phyloP scores from a whole-genome alignment of 2,888 invertebrate genomes.

The Hermaeophaga mercurialis region DNA sequence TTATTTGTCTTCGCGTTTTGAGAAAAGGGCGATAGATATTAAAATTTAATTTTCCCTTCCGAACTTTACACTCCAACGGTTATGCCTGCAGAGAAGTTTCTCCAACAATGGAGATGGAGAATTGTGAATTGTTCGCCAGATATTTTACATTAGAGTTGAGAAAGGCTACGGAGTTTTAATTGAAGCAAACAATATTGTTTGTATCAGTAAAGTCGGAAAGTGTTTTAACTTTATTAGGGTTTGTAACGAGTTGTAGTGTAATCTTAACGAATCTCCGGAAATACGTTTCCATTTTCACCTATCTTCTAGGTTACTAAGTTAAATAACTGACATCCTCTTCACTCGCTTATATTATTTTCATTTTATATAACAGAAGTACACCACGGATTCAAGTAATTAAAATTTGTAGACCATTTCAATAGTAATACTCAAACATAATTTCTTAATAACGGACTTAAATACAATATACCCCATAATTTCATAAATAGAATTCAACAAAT shows the following conservation, averaged over 20 bases:
- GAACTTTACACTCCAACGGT: conserved; percentile 40
- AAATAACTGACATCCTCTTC: too few species aligned
- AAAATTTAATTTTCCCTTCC: conserved; percentile 49
- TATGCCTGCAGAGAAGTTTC: conserved; percentile 27
- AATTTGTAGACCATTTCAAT: too few species aligned
- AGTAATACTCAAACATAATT: too few species aligned
- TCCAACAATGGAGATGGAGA: conserved; percentile 24
- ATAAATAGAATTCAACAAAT: too few species aligned
- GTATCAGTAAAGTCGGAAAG: conserved; percentile 29
- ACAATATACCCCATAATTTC: too few species aligned
- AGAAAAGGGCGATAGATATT: conserved; percentile 45
- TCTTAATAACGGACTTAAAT: too few species aligned
- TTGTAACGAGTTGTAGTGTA: conserved; percentile 12
- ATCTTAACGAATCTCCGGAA: conserved; percentile 9
- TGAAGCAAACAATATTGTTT: conserved; percentile 31
- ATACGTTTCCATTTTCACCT: background rate
- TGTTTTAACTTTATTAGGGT: conserved; percentile 18
- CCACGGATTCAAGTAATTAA: too few species aligned
- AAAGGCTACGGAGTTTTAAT: conserved; percentile 17
- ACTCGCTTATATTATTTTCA: too few species aligned
- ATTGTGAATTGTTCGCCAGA: conserved; percentile 31
- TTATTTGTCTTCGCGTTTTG: conserved; percentile 43
- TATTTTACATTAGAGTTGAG: conserved; percentile 31
- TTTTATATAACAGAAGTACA: too few species aligned
- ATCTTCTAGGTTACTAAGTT: too few species aligned